These are phyloP conservation scores for Dysidea cf. avara DNA, from an alignment of 37 sponge, comb jelly and placozoan species.

Conservation along the genomic window DNA sequence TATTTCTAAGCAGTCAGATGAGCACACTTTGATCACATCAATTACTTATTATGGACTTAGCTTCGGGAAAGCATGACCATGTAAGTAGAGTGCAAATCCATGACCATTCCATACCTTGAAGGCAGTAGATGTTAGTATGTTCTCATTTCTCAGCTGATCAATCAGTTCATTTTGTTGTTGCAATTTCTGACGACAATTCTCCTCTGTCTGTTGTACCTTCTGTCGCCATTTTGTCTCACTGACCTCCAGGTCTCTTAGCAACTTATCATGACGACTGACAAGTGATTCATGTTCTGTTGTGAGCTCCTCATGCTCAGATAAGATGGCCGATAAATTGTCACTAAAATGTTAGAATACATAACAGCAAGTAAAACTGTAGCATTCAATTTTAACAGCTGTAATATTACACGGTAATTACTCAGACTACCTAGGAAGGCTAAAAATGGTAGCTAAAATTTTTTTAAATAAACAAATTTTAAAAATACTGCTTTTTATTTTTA, in stretches of 20 bases:
- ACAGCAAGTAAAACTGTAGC: neutral
- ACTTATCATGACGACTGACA: constrained; percentile 43
- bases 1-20: no score
- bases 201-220: constrained; percentile 1
- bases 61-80: no score
- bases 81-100: no score
- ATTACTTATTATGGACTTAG: no score
- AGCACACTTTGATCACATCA: no score
- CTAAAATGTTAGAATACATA: constrained; percentile 14
- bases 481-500: no score
- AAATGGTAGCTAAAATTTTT: no score
- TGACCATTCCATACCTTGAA: no score
- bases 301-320: constrained; percentile 64
- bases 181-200: constrained; percentile 23
- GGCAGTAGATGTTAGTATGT: constrained; percentile 35
- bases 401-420: no score
- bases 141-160: constrained; percentile 52
- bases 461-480: no score
- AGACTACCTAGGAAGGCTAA: no score
- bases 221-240: constrained; percentile 9
- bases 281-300: constrained; percentile 53
- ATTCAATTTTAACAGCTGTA: no score
- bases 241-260: constrained; percentile 30
- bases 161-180: constrained; percentile 57
- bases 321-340: constrained; percentile 26